Percentiles rank a stretch among this genome's conserved stretches.
Evolutionary conservation across 2,888 invertebrate species (phyloP).

Genomic region (Hofmannophila pseudospretella): DNA sequence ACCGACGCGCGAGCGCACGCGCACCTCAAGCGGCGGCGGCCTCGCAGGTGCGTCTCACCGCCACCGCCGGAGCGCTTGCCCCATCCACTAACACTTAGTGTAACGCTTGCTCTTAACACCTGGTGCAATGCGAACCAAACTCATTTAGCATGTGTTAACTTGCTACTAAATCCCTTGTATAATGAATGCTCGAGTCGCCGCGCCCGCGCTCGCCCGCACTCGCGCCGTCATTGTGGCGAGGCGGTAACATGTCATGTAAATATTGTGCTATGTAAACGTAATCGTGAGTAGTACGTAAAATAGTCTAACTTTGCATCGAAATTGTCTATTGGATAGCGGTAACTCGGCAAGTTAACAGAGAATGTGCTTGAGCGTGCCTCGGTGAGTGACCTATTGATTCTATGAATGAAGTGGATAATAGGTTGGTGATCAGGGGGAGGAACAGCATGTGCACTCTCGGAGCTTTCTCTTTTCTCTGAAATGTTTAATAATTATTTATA

Average conservation of each 20-base stretch:
- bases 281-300: too few species aligned
- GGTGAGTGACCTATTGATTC: background rate
- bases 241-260: too few species aligned
- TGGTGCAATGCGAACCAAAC: conserved; percentile 26
- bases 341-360: background rate
- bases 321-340: too few species aligned
- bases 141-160: conserved; percentile 7
- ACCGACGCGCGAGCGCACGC: conserved; percentile 19
- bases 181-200: too few species aligned
- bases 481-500: too few species aligned
- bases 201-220: too few species aligned
- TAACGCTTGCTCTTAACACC: conserved; percentile 23
- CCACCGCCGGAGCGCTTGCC: background rate
- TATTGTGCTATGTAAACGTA: too few species aligned
- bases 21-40: conserved; percentile 36
- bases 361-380: conserved; percentile 4
- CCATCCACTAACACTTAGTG: background rate
- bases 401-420: background rate
- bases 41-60: conserved; percentile 41
- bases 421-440: too few species aligned
- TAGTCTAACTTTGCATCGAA: too few species aligned
- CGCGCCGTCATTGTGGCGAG: too few species aligned
- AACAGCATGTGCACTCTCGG: too few species aligned
- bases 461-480: too few species aligned
- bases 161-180: background rate